Base-by-base conservation (phyloP, 2,113 vertebrate genomes). In the Perca schrenkii region DNA sequence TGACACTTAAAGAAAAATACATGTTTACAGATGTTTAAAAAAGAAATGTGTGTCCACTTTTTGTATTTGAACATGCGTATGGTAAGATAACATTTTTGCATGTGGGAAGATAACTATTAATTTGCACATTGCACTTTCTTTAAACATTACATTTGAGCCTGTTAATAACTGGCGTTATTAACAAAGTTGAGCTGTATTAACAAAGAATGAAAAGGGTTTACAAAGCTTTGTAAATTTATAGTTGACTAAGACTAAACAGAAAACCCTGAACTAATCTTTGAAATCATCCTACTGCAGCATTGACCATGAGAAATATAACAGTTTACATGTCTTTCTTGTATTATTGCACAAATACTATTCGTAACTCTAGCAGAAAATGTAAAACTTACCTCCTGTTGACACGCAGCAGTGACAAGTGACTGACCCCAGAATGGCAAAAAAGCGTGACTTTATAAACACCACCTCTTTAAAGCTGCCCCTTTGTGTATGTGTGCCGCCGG, bases 371-470 rank as follows among this genome's bases (percentile, higher is more conserved):
- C 67, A 69, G 40, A 80, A 76, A 75, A 84, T n/a, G 65, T 49
- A 57, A 79, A 16, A 70, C 94, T 89, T 87, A 95, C 94, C 94
- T 93, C 81, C 79, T 73, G 80, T 83, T 76, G 86, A 60, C 77
- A 57, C 49, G 57, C 53, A 74, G 79, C 25, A 58, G 68, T 85
- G 84, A 82, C 82, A 85, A 78, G 62, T 67, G 87, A 86, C 85
- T 83, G 79, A 91, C 79, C 74, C 86, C 80, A 67, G 47, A 69
- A 21, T 49, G 80, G n/a, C 74, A 83, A 83, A 83, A 87, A 91
- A 86, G 82, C 50, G 2, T 79, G 86, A 91, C 89, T 93, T 93
- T 90, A 92, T 91, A 90, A 89, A 83, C 84, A 84, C 84, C 77
- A 67, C 80, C 80, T 83, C 79, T 92, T 86, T 75, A 84, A 82